Evolutionary conservation across 2,113 vertebrate species (phyloP).

Genomic region (Ahaetulla prasina): DNA sequence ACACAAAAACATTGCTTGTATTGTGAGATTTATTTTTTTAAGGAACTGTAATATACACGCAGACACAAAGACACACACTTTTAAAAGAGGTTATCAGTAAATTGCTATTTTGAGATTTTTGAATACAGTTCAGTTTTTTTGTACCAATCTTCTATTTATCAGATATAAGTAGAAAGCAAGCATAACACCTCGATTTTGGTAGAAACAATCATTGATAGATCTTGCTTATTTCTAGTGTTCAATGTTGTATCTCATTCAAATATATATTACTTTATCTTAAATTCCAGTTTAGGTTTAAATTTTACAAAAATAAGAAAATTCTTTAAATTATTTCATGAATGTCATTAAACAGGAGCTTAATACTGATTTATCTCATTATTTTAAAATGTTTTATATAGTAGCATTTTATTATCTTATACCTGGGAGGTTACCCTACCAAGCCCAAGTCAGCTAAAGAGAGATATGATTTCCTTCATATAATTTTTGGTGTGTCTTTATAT

Average conservation of each 20-base stretch:
- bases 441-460: neutral
- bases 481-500: neutral
- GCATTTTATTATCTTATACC: neutral
- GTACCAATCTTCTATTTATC: neutral
- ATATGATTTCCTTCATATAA: neutral
- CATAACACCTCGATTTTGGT: neutral
- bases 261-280: neutral
- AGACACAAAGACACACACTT: neutral
- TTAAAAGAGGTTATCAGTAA: neutral
- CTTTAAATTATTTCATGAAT: neutral
- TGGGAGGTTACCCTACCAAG: neutral
- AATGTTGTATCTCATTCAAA: neutral
- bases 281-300: neutral
- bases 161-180: neutral
- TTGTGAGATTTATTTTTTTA: constrained; percentile 5
- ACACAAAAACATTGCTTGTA: constrained; percentile 44
- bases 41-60: neutral
- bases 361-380: neutral
- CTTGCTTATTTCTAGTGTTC: neutral
- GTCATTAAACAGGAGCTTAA: neutral
- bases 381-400: neutral
- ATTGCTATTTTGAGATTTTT: neutral
- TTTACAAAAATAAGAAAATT: neutral
- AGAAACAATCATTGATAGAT: neutral
- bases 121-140: neutral